Percentiles rank a stretch among this genome's conserved stretches.
These are phyloP conservation scores for Rhinoptilus africanus DNA, from an alignment of 2,113 vertebrate genomes.

Conservation along the genomic window DNA sequence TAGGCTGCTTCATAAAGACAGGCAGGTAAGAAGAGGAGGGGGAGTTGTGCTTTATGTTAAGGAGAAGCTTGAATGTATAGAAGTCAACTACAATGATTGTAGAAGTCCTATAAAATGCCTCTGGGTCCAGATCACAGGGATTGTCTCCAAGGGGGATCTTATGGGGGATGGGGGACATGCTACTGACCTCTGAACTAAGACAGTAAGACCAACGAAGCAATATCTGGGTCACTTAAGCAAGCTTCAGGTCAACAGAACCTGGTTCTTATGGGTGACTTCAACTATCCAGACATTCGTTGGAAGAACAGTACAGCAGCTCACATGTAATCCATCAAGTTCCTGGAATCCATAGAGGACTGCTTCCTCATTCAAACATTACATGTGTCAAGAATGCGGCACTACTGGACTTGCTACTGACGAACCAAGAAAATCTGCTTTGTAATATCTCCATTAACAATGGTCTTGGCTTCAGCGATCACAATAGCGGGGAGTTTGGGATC, in stretches of 20 bases:
- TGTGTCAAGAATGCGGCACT: neutral
- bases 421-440: neutral
- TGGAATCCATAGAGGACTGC: neutral
- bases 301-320: neutral
- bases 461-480: neutral
- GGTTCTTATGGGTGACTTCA: neutral
- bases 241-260: neutral
- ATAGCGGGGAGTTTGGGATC: neutral
- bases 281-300: neutral
- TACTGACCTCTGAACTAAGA: neutral
- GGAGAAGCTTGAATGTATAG: neutral
- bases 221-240: neutral
- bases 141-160: neutral
- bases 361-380: neutral
- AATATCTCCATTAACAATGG: neutral
- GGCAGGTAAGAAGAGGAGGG: neutral
- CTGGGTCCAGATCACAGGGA: neutral
- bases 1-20: neutral
- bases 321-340: neutral
- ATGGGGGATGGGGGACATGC: neutral
- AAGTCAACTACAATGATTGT: neutral
- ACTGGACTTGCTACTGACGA: neutral
- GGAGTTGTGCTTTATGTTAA: neutral
- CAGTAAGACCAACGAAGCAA: neutral
- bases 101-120: neutral